Evolutionary conservation across 2,113 vertebrate genomes (phyloP).

Genomic region (Dicrurus megarhynchus): DNA sequence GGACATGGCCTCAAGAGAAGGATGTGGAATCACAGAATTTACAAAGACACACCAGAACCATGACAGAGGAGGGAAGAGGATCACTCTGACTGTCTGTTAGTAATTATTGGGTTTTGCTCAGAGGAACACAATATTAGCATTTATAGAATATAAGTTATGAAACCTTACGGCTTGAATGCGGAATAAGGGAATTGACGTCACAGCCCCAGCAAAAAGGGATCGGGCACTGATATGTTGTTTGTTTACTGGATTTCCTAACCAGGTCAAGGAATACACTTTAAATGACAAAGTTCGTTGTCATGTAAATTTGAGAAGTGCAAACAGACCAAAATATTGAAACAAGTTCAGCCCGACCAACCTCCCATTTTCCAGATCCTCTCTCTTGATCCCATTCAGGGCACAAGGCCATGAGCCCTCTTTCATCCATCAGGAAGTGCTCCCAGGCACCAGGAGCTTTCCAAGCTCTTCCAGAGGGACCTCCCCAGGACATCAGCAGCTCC

Average conservation of each 20-base stretch:
- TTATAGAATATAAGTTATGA: background rate
- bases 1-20: background rate
- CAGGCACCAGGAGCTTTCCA: accelerated
- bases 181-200: background rate
- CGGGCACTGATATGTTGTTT: background rate
- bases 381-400: background rate
- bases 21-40: background rate
- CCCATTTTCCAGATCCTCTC: accelerated
- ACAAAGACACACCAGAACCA: accelerated
- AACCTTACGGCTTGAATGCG: background rate
- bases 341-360: accelerated
- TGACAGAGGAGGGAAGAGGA: background rate
- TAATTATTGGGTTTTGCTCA: background rate
- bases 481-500: background rate
- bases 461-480: accelerated
- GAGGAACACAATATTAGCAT: background rate
- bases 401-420: no score
- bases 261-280: background rate
- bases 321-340: background rate
- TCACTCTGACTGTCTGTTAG: background rate
- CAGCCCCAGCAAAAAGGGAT: background rate
- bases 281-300: background rate
- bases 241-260: background rate
- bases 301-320: background rate
- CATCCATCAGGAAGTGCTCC: background rate